These are phyloP conservation scores for Drosophila insularis DNA, from an alignment of 1,140 invertebrate species.

Conservation along the genomic window DNA sequence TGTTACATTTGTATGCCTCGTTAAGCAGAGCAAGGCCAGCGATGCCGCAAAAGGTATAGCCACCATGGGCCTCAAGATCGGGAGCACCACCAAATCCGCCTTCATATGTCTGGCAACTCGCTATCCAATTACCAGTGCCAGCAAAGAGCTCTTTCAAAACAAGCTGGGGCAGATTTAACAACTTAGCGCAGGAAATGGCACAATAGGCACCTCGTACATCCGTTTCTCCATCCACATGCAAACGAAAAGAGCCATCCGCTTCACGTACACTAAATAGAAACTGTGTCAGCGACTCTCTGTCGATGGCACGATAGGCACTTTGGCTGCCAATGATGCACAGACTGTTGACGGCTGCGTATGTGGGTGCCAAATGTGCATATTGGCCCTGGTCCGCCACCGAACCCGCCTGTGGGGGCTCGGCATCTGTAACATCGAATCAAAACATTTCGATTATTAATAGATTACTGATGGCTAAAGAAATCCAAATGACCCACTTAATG, in stretches of 20 bases:
- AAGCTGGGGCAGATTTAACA: constrained; percentile 89
- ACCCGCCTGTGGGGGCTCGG: constrained; percentile 92
- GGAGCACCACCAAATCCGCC: constrained; percentile 98
- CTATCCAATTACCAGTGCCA: constrained; percentile 94
- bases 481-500: constrained; percentile 67
- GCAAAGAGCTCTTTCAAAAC: constrained; percentile 90
- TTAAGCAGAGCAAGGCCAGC: constrained; percentile 93
- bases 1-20: constrained; percentile 90
- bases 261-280: constrained; percentile 91
- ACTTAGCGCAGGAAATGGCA: constrained; percentile 93
- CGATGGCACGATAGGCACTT: constrained; percentile 93
- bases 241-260: constrained; percentile 94
- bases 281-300: constrained; percentile 88
- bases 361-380: constrained; percentile 95
- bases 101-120: constrained; percentile 98
- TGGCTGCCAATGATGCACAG: constrained; percentile 94
- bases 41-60: constrained; percentile 98
- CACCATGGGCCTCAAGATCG: constrained; percentile 98
- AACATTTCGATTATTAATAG: constrained; percentile 4
- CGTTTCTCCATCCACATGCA: constrained; percentile 97
- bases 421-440: constrained; percentile 84
- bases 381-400: constrained; percentile 97
- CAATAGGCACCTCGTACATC: constrained; percentile 98
- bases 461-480: neutral
- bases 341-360: constrained; percentile 97